phyloP scores from a whole-genome alignment of 2,113 vertebrate genomes.

The Lycocorax pyrrhopterus region DNA sequence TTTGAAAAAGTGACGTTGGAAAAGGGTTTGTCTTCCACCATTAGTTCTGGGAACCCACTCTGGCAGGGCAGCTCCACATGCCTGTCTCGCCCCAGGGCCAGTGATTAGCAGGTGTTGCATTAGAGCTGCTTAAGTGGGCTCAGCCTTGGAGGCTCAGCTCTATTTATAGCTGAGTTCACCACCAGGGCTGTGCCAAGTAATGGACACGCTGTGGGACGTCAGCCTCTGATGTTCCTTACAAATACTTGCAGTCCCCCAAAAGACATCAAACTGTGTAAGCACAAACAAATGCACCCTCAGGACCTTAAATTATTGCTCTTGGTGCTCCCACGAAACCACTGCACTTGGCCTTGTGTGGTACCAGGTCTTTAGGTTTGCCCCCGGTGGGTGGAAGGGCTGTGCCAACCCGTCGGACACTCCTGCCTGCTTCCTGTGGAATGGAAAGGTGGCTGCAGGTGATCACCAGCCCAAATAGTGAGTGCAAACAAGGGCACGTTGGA shows the following conservation, averaged over 20 bases:
- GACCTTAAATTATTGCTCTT: background rate
- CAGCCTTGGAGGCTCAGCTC: background rate
- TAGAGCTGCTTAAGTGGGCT: constrained; percentile 22
- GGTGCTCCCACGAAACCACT: accelerated
- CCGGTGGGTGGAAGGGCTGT: accelerated
- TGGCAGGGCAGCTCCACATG: background rate
- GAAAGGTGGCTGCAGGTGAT: accelerated
- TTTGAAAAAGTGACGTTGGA: accelerated
- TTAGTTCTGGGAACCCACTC: background rate
- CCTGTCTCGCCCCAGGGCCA: accelerated
- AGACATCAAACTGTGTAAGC: accelerated
- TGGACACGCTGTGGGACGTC: background rate
- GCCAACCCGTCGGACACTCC: background rate
- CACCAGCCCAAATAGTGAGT: background rate
- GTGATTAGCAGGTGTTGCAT: background rate
- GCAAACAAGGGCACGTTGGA: background rate
- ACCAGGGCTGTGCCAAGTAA: background rate
- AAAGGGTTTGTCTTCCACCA: background rate
- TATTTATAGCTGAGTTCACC: constrained; percentile 9
- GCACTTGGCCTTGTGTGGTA: background rate
- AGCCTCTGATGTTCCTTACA: background rate
- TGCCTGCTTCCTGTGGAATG: background rate
- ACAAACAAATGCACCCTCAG: background rate
- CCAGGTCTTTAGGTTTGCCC: background rate
- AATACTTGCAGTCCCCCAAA: background rate